Base-by-base conservation (phyloP, 2,888 invertebrate species). In the Scelioninae gen. 2 region DNA sequence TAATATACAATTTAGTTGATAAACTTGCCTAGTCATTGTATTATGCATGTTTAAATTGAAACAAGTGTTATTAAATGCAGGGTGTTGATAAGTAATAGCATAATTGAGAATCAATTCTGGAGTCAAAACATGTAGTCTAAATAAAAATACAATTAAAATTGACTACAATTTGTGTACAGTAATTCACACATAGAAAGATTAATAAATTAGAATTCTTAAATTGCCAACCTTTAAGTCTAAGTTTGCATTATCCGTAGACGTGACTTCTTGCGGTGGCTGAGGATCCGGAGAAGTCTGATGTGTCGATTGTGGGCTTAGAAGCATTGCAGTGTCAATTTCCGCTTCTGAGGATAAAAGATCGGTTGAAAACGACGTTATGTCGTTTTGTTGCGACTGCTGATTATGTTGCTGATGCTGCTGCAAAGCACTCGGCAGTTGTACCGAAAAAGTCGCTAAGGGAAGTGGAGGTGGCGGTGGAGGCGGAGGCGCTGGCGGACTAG, bases 311-410 rank as follows among this genome's bases (percentile, higher is more conserved):
- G 85, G 85, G 64, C 85, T 86, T 10, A 85, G 80, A 0, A 85
- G 72, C 85, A 85, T 85, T 5, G 85, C 78, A 0, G 85, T 80
- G n/a, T 87, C 88, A 1, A 88, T 78, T 11, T 87, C 86, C 0
- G 84, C 82, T 65, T 88, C 88, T 1, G 87, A 85, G n/a, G 82
- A 83, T 2, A 86, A 79, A 67, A 86, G 84, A 0, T 84, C 78
- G 15, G 78, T 80, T 64, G 84, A 83, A 13, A 81, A 80, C 0
- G 81, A 78, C 18, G 82, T 80, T 13, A 84, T 81, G 18, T 83
- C 82, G 15, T 83, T 74, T 53, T 78, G 68, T 22, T 79, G 77
- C 39, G 78, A 65, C 73, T 58, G 74, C 74, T 85, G 81, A 70
- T 85, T 80, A 25, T 84, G 81, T 22, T 83, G 75, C 28, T 85